Conservation (phyloP, 2,797 vertebrate species). For the Allobates femoralis region DNA sequence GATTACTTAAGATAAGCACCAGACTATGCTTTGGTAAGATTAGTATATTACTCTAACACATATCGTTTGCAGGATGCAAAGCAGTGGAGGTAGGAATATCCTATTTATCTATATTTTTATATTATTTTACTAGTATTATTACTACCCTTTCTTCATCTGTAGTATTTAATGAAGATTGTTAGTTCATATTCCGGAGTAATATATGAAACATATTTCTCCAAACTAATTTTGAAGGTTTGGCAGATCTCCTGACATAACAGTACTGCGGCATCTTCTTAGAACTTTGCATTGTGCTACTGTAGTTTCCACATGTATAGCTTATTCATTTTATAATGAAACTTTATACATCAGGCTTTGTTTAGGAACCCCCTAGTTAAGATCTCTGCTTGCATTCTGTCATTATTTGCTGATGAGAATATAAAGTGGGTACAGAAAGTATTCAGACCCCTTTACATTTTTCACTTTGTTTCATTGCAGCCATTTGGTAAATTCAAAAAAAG, state of each 20-base stretch:
- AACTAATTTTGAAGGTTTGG: neutral
- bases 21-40: slow-evolving; percentile 1
- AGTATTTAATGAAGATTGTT: neutral
- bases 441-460: too few relatives aligned
- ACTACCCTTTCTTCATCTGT: too few relatives aligned
- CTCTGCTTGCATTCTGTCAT: too few relatives aligned
- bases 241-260: neutral
- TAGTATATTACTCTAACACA: neutral
- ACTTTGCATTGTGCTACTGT: neutral
- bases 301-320: too few relatives aligned
- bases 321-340: too few relatives aligned
- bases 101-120: neutral
- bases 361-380: too few relatives aligned
- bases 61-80: neutral
- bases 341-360: too few relatives aligned
- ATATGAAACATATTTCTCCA: neutral
- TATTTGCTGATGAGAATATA: too few relatives aligned
- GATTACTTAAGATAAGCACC: slow-evolving; percentile 43
- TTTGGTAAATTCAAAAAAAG: too few relatives aligned
- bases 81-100: slow-evolving; percentile 24
- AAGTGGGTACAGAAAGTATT: too few relatives aligned
- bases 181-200: neutral
- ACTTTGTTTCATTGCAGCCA: too few relatives aligned
- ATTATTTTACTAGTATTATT: neutral
- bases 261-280: neutral